phyloP scores from a whole-genome alignment of 2,113 vertebrate species.

The Ciconia maguari region DNA sequence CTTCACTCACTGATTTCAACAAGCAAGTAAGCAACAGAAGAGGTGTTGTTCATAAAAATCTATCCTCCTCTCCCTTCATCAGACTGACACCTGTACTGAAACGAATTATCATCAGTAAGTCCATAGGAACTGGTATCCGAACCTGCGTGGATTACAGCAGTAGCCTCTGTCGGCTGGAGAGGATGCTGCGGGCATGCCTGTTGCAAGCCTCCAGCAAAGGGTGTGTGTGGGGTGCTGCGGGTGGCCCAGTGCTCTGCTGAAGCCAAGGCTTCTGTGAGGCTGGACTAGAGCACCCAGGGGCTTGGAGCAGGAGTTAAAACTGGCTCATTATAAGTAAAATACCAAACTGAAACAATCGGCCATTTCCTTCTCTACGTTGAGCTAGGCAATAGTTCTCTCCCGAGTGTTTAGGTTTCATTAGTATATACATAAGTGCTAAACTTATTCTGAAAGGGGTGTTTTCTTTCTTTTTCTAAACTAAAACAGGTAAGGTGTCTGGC shows the following conservation, averaged over 20 bases:
- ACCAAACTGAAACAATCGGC: background rate
- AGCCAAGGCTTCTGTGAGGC: background rate
- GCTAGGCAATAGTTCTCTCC: background rate
- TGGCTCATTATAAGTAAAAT: background rate
- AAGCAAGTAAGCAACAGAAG: background rate
- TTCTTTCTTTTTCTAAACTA: background rate
- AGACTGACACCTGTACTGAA: background rate
- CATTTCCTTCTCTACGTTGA: background rate
- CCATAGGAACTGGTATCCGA: background rate
- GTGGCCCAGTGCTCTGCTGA: background rate
- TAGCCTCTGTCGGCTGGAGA: background rate
- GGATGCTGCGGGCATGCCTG: rapidly evolving
- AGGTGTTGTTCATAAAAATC: slow-evolving; percentile 29
- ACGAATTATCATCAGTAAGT: background rate
- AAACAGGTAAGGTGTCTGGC: background rate
- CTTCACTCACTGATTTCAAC: slow-evolving; percentile 55
- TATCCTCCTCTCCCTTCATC: background rate
- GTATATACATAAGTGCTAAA: background rate
- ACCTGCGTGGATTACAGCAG: background rate
- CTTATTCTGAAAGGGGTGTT: background rate
- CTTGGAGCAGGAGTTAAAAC: background rate
- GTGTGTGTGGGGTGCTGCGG: background rate
- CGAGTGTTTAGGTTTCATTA: background rate
- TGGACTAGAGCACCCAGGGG: background rate
- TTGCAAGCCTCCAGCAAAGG: background rate